Percentiles rank a stretch among this genome's conserved stretches.
These are phyloP conservation scores for Catocala nupta DNA, from an alignment of 2,888 invertebrate species.

Conservation along the genomic window DNA sequence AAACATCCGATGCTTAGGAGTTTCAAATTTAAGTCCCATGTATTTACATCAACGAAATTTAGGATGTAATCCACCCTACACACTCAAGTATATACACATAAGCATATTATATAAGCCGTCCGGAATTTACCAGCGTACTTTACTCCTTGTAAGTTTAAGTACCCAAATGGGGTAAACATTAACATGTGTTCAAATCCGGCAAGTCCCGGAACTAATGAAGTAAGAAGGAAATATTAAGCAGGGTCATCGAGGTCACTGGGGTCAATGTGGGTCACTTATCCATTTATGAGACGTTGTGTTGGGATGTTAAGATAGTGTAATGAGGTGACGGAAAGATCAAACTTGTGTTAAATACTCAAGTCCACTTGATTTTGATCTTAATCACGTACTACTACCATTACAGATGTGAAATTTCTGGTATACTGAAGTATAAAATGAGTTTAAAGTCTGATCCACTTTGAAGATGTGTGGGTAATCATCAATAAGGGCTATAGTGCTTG, in stretches of 20 bases:
- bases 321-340: not conserved
- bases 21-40: not conserved
- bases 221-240: slow-evolving; percentile 24
- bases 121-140: slow-evolving; percentile 8
- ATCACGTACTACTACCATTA: not conserved
- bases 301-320: slow-evolving; percentile 6
- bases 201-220: slow-evolving; percentile 13
- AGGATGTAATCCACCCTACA: not conserved
- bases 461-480: too few relatives aligned
- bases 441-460: too few relatives aligned
- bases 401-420: too few relatives aligned
- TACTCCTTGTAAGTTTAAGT: slow-evolving; percentile 20
- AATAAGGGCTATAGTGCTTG: too few relatives aligned
- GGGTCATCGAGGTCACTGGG: slow-evolving; percentile 16
- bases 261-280: slow-evolving; percentile 12
- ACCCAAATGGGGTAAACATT: slow-evolving; percentile 7
- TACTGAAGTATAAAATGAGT: too few relatives aligned
- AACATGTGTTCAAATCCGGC: slow-evolving; percentile 11
- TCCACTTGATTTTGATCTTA: too few relatives aligned
- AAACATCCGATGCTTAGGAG: too few relatives aligned
- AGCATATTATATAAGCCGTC: not conserved
- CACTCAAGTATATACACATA: not conserved
- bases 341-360: not conserved
- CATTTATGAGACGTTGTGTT: slow-evolving; percentile 8
- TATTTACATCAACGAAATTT: not conserved